Evolutionary conservation across 1,140 invertebrate species (phyloP), one percentile per base, ranked within the genome.

Genomic region (Eurytemora carolleeae): DNA sequence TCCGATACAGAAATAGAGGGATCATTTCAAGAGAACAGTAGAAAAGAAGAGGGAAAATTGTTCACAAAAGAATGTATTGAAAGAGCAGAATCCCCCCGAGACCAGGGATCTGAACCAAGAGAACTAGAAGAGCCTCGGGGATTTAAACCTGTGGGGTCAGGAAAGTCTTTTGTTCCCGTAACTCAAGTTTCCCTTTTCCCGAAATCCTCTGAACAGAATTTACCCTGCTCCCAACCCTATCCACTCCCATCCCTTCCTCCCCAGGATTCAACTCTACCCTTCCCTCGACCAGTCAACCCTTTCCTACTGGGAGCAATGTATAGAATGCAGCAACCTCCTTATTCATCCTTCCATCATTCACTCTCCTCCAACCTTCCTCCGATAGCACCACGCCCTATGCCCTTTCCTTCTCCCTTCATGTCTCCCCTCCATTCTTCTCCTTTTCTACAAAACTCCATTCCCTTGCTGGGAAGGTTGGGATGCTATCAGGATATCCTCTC

Each of bases 241-340:
- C 66, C 69, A 18, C 71, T 67, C 24, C 78, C 76, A 17, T 76
- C 78, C n/a, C n/a, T 21, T 44, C 21, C 57, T 25, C 57, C 55
- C 18, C n/a, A n/a, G 23, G 21, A 55, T 19, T 20, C 54, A n/a
- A 55, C 7, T 19, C 54, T 55, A 7, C 54, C 54, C 19, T 25
- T 24, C 25, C 58, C 58, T 24, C 63, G 66, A 24, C 67, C 67
- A 17, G 59, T 68, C 15, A 65, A 67, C 58, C 67, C 66, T 15
- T 63, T 68, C 63, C 63, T 68, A 53, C 58, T 68, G 24, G 67
- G 66, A 26, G 64, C 65, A 17, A 65, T 67, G 62, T 68, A 68
- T 23, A 19, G 62, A 16, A 63, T 19, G n/a, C 65, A 65, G 24
- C 64, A 65, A 24, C 23, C 24, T 24, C 57, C 62, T 22, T 64